Base-by-base conservation (phyloP, 2,888 invertebrate species). In the Muschampia plurimacula region DNA sequence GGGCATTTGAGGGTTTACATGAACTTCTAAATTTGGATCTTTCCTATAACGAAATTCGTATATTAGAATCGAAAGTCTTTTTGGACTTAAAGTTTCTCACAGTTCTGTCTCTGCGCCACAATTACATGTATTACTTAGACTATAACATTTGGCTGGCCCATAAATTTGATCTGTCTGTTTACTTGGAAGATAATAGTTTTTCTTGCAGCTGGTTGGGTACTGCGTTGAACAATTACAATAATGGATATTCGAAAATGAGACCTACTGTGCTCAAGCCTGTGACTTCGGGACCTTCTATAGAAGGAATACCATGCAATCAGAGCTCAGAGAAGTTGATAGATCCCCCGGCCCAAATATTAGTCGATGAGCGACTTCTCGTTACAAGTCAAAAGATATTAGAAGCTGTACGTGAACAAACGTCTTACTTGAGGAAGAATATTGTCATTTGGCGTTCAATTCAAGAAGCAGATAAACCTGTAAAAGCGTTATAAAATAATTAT, bases 331-430 rank as follows among this genome's bases (percentile, higher is more conserved):
- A 78, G 7, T 36, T 64, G 36, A 13, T 57, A 41, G 63, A 63
- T 3, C 32, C 28, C 28, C 6, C 75, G 2, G 68, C 64, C 2
- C 74, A 78, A 8, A 76, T 79, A 2, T 74, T 82, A 75, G 79
- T 80, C 0, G 92, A 93, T 74, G 92, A 93, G 41, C 84, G 92
- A 8, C 82, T 94, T 9, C 76, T 94, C 10, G 78, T 87, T 1
- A 86, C 84, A 0, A 88, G 77, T 68, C 89, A 91, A 74, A 92
- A 91, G 75, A 92, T 94, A 65, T 74, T 93, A 15, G 89, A 89
- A 75, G 91, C 89, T 12, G 82, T 94, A 0, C 82, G 77, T 15
- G 87, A 92, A n/a, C 93, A 93, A 72, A 92, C 89, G 10, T 78
- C 77, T 46, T 87, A 81, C 74, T 78, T 91, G 62, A 85, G 77